Conservation (phyloP, 2,113 vertebrate species). For the Laticauda colubrina region DNA sequence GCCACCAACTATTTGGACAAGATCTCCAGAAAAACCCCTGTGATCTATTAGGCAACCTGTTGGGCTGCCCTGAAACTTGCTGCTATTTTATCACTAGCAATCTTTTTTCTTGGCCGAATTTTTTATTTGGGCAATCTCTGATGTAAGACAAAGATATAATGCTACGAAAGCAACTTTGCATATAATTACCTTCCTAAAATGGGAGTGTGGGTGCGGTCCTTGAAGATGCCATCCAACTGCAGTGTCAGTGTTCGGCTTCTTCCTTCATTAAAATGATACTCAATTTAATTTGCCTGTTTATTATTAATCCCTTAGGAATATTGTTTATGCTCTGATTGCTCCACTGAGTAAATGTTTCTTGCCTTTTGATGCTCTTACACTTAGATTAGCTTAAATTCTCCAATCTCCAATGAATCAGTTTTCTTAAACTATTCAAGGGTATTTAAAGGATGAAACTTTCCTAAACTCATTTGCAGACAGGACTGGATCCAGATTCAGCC, state of each 20-base stretch:
- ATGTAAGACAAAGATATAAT: background rate
- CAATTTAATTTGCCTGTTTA: background rate
- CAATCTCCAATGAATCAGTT: background rate
- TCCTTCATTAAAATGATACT: background rate
- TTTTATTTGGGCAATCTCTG: background rate
- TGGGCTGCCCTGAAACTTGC: background rate
- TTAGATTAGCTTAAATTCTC: background rate
- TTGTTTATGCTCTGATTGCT: background rate
- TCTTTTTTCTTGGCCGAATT: background rate
- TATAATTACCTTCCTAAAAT: conserved; percentile 9
- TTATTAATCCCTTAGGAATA: conserved; percentile 3
- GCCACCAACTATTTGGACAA: background rate
- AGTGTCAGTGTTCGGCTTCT: background rate
- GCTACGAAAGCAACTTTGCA: background rate
- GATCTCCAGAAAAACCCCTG: background rate
- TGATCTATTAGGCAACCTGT: background rate
- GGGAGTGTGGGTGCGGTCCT: conserved; percentile 12
- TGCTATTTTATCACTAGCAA: background rate
- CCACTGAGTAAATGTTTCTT: background rate
- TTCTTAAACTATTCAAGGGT: background rate
- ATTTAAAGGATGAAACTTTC: background rate
- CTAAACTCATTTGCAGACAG: background rate
- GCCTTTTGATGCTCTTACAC: background rate
- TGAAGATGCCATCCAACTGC: background rate
- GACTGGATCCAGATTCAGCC: background rate